These are phyloP conservation scores for Urechis unicinctus DNA, from an alignment of 2,888 invertebrate species.

Conservation along the genomic window DNA sequence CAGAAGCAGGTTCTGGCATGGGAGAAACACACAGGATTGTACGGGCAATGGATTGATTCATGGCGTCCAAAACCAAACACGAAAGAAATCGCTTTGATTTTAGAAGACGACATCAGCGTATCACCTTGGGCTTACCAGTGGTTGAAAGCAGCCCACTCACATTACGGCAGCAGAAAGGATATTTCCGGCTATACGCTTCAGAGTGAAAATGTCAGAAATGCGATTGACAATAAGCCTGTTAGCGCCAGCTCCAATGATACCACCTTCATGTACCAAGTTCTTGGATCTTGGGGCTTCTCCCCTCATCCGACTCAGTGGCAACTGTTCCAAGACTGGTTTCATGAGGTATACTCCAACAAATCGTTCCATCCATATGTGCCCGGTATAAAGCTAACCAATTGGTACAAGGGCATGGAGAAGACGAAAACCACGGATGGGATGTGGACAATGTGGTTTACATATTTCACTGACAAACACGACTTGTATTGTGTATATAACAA, in stretches of 20 bases:
- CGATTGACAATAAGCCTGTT: too few relatives aligned
- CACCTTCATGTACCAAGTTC: conserved; percentile 2
- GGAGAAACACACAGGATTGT: too few relatives aligned
- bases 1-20: too few relatives aligned
- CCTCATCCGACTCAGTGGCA: conserved; percentile 6
- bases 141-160: conserved; percentile 26
- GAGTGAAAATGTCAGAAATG: conserved; percentile 13
- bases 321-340: too few relatives aligned
- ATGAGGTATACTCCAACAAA: too few relatives aligned
- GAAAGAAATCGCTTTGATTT: conserved; percentile 28
- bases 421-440: background rate
- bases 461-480: background rate
- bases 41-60: too few relatives aligned
- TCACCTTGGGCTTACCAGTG: too few relatives aligned
- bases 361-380: conserved; percentile 2
- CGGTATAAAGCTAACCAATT: background rate
- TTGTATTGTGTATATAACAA: conserved; percentile 6
- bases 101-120: too few relatives aligned
- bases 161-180: conserved; percentile 21
- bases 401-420: background rate
- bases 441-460: conserved; percentile 5
- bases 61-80: too few relatives aligned
- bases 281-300: conserved; percentile 11
- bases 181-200: conserved; percentile 24
- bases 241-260: background rate